These are phyloP conservation scores for Clarias batrachus DNA, from an alignment of 2,113 vertebrate species.

Conservation along the genomic window DNA sequence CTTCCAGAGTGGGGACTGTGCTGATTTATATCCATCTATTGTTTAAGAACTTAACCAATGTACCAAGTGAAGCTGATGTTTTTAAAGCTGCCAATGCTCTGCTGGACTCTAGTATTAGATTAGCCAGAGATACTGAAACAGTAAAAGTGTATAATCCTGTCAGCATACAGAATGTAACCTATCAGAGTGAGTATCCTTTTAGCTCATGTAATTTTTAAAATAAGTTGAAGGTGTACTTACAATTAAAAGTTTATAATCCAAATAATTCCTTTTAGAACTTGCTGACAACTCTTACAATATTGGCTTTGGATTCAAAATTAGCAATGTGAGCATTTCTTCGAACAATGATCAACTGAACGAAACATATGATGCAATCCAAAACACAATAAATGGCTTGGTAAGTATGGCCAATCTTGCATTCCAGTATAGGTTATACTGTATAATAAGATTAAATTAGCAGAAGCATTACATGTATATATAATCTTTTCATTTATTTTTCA, in stretches of 20 bases:
- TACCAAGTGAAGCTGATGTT: constrained; percentile 34
- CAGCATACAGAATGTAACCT: constrained; percentile 35
- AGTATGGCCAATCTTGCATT: neutral
- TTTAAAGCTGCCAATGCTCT: constrained; percentile 17
- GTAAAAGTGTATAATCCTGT: constrained; percentile 21
- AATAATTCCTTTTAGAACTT: constrained; percentile 21
- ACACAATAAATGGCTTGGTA: constrained; percentile 37
- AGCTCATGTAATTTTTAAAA: neutral
- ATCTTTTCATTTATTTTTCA: constrained; percentile 10
- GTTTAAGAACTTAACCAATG: constrained; percentile 34
- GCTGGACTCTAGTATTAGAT: constrained; percentile 22
- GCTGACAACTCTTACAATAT: constrained; percentile 27
- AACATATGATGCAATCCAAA: constrained; percentile 25
- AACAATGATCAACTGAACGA: neutral
- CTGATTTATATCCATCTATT: constrained; percentile 44
- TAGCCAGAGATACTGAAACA: neutral
- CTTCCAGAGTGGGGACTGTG: constrained; percentile 38
- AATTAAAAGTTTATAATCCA: neutral
- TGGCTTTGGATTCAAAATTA: constrained; percentile 43
- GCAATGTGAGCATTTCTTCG: constrained; percentile 29
- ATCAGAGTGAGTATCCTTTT: constrained; percentile 26
- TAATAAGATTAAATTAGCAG: neutral
- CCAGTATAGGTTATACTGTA: neutral
- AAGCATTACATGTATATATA: neutral
- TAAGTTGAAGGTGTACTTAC: neutral